A percentile compares a stretch with the other conserved stretches of the same genome.
These are phyloP conservation scores for Triplophysa dalaica DNA, from an alignment of 2,113 vertebrate species.

Conservation along the genomic window DNA sequence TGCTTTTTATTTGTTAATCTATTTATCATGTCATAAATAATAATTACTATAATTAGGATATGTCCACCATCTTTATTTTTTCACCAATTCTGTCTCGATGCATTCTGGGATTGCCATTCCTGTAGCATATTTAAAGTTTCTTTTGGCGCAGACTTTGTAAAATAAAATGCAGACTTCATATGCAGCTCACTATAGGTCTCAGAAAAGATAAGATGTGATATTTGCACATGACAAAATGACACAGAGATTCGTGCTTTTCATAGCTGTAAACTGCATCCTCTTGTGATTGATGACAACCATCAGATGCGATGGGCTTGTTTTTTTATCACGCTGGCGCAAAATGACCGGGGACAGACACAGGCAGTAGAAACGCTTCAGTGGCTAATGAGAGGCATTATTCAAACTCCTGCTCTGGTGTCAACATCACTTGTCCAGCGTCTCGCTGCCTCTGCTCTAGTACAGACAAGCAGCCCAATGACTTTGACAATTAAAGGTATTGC, in stretches of 20 bases:
- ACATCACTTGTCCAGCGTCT: constrained; percentile 50
- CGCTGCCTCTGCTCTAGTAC: constrained; percentile 4
- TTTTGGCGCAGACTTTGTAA: no score
- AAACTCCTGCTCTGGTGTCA: constrained; percentile 73
- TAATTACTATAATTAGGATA: no score
- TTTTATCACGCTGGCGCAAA: constrained; percentile 68
- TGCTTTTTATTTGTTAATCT: no score
- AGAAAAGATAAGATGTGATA: not conserved
- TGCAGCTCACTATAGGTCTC: not conserved
- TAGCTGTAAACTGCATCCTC: constrained; percentile 10
- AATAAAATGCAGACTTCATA: not conserved
- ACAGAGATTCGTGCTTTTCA: constrained; percentile 15
- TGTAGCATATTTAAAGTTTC: no score
- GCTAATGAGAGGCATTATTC: constrained; percentile 77
- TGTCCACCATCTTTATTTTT: no score
- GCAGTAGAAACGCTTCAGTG: constrained; percentile 67
- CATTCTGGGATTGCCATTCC: no score
- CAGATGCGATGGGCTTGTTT: constrained; percentile 65
- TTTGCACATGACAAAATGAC: not conserved
- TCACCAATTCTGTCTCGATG: no score
- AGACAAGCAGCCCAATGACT: constrained; percentile 27
- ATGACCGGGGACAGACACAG: constrained; percentile 71
- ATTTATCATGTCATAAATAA: no score
- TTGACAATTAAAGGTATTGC: constrained; percentile 9
- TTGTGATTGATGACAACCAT: constrained; percentile 72